Percentiles rank a stretch among this genome's conserved stretches.
These are phyloP conservation scores for Ctenomys sociabilis DNA, from an alignment of 2,113 vertebrate genomes.

Conservation along the genomic window DNA sequence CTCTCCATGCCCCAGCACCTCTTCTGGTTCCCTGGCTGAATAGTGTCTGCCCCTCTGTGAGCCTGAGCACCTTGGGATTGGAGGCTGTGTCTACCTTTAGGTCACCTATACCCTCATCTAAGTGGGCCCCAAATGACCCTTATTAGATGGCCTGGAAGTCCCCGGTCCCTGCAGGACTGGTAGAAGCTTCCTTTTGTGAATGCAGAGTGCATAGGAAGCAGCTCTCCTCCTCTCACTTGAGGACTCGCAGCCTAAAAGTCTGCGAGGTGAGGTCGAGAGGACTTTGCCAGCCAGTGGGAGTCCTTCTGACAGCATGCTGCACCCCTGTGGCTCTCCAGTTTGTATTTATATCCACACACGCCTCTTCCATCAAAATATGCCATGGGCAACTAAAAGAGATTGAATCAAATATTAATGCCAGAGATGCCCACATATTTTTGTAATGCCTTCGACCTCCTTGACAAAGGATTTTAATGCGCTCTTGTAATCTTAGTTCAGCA, in stretches of 20 bases:
- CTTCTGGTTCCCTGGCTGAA: background rate
- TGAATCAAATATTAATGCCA: constrained; percentile 90
- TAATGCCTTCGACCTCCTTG: constrained; percentile 85
- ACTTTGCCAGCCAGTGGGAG: background rate
- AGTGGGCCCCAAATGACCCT: background rate
- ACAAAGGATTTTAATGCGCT: constrained; percentile 84
- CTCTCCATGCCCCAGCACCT: background rate
- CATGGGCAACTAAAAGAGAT: constrained; percentile 87
- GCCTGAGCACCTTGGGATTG: background rate
- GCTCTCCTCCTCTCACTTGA: background rate
- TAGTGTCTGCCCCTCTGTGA: background rate
- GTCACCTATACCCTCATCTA: background rate
- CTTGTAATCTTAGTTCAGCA: constrained; percentile 80
- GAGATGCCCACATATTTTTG: constrained; percentile 84
- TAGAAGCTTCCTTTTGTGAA: background rate
- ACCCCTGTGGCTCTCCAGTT: constrained; percentile 65
- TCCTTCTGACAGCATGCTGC: constrained; percentile 52
- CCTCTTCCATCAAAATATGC: constrained; percentile 90
- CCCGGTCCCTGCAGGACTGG: background rate
- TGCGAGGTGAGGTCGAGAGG: background rate
- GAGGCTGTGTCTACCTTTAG: background rate
- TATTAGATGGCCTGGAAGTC: background rate
- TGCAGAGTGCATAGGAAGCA: background rate
- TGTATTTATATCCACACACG: constrained; percentile 81
- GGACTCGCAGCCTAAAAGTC: background rate